These are phyloP conservation scores for Hyles euphorbiae DNA, from an alignment of 1,140 invertebrate genomes.

Conservation along the genomic window DNA sequence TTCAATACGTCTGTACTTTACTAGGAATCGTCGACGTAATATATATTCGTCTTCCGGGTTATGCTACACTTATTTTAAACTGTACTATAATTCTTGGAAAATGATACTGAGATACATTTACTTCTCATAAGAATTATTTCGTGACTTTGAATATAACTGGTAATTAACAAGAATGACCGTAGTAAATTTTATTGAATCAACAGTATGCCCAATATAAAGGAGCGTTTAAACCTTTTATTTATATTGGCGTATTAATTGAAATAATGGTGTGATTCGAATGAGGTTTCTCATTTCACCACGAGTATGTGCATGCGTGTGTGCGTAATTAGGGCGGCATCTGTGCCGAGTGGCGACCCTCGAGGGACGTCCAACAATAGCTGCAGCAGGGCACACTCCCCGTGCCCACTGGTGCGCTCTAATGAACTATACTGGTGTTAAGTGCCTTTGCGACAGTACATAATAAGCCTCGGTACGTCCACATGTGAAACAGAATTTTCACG, in stretches of 20 bases:
- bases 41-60: not conserved
- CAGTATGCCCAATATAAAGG: too few relatives aligned
- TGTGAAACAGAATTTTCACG: not conserved
- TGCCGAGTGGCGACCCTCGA: constrained; percentile 37
- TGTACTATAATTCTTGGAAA: too few relatives aligned
- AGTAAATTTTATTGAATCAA: too few relatives aligned
- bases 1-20: constrained; percentile 4
- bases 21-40: constrained; percentile 7
- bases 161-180: not conserved
- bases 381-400: constrained; percentile 49
- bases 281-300: not conserved
- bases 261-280: not conserved
- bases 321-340: constrained; percentile 55
- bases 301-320: constrained; percentile 35
- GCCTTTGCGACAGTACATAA: constrained; percentile 32
- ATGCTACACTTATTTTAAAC: too few relatives aligned
- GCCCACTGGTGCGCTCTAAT: constrained; percentile 64
- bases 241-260: not conserved
- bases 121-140: too few relatives aligned
- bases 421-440: constrained; percentile 50
- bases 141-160: not conserved
- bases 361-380: constrained; percentile 68
- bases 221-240: too few relatives aligned
- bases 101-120: too few relatives aligned
- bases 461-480: constrained; percentile 31